These are phyloP conservation scores for Megaceryle alcyon DNA, from an alignment of 2,797 vertebrate species.

Conservation along the genomic window DNA sequence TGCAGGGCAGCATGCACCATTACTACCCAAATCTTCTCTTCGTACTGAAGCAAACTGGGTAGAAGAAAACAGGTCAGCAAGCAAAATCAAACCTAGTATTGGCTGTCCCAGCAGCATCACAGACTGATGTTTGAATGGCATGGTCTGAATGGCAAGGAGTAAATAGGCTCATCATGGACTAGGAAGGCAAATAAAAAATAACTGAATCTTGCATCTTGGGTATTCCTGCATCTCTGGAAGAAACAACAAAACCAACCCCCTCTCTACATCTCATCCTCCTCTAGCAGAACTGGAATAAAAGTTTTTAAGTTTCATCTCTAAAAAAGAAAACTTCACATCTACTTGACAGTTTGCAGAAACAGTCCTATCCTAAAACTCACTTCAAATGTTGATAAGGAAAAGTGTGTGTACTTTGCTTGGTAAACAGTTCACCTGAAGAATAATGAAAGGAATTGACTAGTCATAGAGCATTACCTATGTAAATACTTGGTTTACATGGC, in stretches of 20 bases:
- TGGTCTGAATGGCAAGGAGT: neutral
- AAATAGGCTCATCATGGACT: neutral
- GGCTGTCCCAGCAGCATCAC: neutral
- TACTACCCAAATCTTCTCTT: neutral
- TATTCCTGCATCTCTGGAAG: neutral
- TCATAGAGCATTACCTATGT: neutral
- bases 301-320: neutral
- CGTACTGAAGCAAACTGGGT: neutral
- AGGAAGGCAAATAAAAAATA: neutral
- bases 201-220: neutral
- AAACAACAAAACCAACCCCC: neutral
- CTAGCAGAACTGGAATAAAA: neutral
- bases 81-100: neutral
- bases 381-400: neutral
- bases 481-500: neutral
- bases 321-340: neutral
- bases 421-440: neutral
- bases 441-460: neutral
- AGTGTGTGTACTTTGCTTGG: rapidly evolving
- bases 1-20: neutral
- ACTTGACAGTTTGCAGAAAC: neutral
- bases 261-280: neutral
- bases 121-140: neutral
- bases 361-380: neutral
- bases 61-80: neutral